Conservation (phyloP, 2,888 invertebrate genomes). For the Schrankia costaestrigalis region DNA sequence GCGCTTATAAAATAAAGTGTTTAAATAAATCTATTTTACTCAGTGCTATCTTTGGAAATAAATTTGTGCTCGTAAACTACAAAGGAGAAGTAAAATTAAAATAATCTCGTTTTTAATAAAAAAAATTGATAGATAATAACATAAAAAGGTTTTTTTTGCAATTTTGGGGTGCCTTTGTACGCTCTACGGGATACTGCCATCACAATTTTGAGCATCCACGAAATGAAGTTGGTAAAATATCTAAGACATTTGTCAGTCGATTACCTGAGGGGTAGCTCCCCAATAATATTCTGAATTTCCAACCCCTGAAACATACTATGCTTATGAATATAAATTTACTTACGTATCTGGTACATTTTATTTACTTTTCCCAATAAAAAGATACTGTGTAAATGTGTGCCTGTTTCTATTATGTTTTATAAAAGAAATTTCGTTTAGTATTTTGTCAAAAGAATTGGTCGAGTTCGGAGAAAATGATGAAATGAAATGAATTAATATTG, state of each 20-base stretch:
- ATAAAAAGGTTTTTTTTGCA: slow-evolving; percentile 21
- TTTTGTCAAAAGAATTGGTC: background rate
- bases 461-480: background rate
- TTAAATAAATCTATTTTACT: no score
- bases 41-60: no score
- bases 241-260: slow-evolving; percentile 78
- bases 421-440: slow-evolving; percentile 8
- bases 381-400: slow-evolving; percentile 18
- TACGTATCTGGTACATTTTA: slow-evolving; percentile 46
- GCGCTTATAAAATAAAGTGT: no score
- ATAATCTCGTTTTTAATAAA: no score
- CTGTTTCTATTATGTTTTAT: slow-evolving; percentile 8
- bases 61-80: no score
- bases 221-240: slow-evolving; percentile 78
- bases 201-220: slow-evolving; percentile 47
- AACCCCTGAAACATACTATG: slow-evolving; percentile 56
- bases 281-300: slow-evolving; percentile 66
- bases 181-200: slow-evolving; percentile 29
- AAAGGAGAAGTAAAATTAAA: no score
- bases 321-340: slow-evolving; percentile 72
- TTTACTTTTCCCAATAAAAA: slow-evolving; percentile 32
- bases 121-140: no score
- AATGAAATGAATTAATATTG: no score
- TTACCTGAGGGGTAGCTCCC: slow-evolving; percentile 69
- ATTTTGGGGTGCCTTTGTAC: slow-evolving; percentile 23